Conservation (phyloP, 2,888 invertebrate species). For the Metalampra italica region DNA sequence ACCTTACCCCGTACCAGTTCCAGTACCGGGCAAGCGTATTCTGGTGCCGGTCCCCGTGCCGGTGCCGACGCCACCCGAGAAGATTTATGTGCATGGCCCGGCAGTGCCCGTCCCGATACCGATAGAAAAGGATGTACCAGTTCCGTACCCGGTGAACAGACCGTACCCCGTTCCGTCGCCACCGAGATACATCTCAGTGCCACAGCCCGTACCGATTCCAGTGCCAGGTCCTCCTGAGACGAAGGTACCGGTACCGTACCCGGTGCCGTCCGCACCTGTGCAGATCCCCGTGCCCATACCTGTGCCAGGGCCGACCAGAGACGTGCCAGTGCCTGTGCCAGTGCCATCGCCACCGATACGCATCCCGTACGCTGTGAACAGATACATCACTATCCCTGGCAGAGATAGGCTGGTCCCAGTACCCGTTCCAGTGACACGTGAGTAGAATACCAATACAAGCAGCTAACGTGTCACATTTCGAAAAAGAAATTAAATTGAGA, state of each 20-base stretch:
- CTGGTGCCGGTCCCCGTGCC: conserved; percentile 47
- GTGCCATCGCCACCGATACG: too few relatives aligned
- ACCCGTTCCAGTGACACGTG: conserved; percentile 40
- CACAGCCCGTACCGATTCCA: conserved; percentile 20
- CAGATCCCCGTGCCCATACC: conserved; percentile 27
- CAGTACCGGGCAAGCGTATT: conserved; percentile 40
- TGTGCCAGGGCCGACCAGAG: conserved; percentile 29
- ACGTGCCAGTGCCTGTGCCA: too few relatives aligned
- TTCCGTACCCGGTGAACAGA: conserved; percentile 27
- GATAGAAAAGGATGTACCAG: conserved; percentile 5
- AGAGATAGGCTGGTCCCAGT: conserved; percentile 42
- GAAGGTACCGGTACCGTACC: too few relatives aligned
- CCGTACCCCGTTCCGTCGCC: conserved; percentile 15
- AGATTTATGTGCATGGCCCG: conserved; percentile 37
- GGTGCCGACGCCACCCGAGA: conserved; percentile 37
- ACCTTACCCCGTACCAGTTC: conserved; percentile 53
- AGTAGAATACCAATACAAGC: conserved; percentile 15
- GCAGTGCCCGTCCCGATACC: conserved; percentile 27
- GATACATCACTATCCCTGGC: too few relatives aligned
- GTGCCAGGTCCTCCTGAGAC: too few relatives aligned
- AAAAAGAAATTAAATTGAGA: not conserved
- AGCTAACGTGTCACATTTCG: too few relatives aligned
- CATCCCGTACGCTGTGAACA: too few relatives aligned
- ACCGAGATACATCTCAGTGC: conserved; percentile 9
- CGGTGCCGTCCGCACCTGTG: conserved; percentile 41